Base-by-base conservation (phyloP, 2,888 invertebrate genomes). In the Drosophila kuntzei region DNA sequence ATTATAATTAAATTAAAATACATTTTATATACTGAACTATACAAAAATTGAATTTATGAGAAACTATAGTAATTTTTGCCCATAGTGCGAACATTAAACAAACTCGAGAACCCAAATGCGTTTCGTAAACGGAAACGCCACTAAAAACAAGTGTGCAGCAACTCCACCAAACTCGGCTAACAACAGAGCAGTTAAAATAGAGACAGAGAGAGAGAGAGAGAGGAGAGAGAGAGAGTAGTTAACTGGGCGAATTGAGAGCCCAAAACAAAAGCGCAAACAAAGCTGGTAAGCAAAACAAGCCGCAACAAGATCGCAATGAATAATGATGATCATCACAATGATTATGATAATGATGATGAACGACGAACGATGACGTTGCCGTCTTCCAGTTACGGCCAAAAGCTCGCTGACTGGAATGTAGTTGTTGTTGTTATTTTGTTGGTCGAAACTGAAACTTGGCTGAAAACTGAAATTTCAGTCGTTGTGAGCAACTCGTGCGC, bases 401-500 rank as follows among this genome's bases (percentile, higher is more conserved):
- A 79, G 77, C 77, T 80, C 71, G 60, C 66, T 22, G 32, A 27
- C 62, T 62, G 57, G 61, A 54, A 61, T 6, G 25, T n/a, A n/a
- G n/a, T n/a, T n/a, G n/a, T 20, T 39, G 11, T 27, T 16, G 9
- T 36, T 12, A n/a, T 32, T 55, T 29, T 58, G 36, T 41, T 57
- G 57, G 46, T 53, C 50, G 59, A 64, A 67, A 50, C 62, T 47
- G 66, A 59, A 67, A 66, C 74, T 71, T 59, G 79, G 74, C 73
- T 64, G 6, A 66, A 65, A 73, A 49, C 62, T 60, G 53, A 62
- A 51, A 25, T 39, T 69, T 75, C 79, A 89, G 89, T 89, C 87
- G 74, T 74, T 78, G 86, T 80, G 75, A 75, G 80, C 76, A 76
- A 76, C 70, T 89, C 77, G 86, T 89, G 89, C 82, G 78, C 82